phyloP scores from a whole-genome alignment of 1,140 invertebrate genomes.

The Drusus annulatus region DNA sequence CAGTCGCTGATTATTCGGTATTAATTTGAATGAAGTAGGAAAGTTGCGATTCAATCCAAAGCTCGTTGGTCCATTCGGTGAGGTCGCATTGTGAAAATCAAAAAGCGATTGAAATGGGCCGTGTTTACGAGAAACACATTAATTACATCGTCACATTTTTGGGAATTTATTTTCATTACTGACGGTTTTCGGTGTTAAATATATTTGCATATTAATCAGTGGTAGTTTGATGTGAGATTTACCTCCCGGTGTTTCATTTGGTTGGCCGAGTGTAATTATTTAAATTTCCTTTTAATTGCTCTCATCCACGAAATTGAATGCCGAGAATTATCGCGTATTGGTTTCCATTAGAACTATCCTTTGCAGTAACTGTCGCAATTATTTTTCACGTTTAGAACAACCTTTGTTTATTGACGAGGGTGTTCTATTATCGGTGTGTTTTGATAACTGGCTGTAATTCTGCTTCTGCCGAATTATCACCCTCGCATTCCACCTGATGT shows the following conservation, averaged over 20 bases:
- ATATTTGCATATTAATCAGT: conserved; percentile 11
- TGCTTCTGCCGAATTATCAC: conserved; percentile 12
- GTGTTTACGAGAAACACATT: conserved; percentile 16
- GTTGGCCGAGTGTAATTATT: background rate
- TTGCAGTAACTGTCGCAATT: background rate
- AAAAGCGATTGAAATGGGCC: background rate
- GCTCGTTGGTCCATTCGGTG: background rate
- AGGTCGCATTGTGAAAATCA: background rate
- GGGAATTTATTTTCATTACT: conserved; percentile 20
- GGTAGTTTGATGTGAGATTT: conserved; percentile 1
- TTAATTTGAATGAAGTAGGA: background rate
- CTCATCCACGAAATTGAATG: background rate
- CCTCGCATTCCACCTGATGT: conserved; percentile 40
- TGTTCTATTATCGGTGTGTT: too few species aligned
- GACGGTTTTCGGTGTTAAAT: conserved; percentile 3
- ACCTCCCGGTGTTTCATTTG: conserved; percentile 14
- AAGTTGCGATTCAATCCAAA: background rate
- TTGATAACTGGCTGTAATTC: background rate
- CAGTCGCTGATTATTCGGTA: background rate
- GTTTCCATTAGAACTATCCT: background rate
- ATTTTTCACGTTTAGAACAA: too few species aligned
- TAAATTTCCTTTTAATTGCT: conserved; percentile 17
- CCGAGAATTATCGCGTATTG: background rate
- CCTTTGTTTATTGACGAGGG: too few species aligned
- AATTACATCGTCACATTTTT: conserved; percentile 4